phyloP scores from a whole-genome alignment of 2,113 vertebrate genomes.

The Rafetus swinhoei region DNA sequence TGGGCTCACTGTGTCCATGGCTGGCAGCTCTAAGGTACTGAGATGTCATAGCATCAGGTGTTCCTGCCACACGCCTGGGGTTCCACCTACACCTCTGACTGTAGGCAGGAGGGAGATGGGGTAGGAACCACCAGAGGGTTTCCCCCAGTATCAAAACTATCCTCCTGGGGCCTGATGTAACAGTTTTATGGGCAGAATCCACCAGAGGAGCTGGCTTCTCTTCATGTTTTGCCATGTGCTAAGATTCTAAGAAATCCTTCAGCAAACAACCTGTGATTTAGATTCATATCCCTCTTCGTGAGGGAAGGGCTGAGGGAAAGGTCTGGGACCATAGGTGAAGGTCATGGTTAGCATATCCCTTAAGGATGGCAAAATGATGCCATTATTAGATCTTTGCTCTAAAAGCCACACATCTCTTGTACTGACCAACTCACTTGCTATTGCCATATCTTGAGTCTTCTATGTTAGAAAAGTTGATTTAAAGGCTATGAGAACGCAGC shows the following conservation, averaged over 20 bases:
- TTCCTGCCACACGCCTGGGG: neutral
- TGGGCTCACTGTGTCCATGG: neutral
- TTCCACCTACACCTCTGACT: neutral
- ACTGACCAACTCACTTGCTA: neutral
- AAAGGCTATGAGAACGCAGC: neutral
- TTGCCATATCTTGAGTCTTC: neutral
- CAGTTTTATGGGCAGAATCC: neutral
- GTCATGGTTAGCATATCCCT: neutral
- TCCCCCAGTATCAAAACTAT: neutral
- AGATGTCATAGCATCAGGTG: neutral
- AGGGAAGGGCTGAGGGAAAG: neutral
- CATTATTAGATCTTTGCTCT: neutral
- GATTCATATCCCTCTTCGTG: neutral
- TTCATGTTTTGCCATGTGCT: neutral
- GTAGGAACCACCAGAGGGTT: neutral
- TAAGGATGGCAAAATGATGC: neutral
- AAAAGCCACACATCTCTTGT: neutral
- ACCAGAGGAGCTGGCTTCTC: neutral
- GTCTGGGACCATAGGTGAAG: neutral
- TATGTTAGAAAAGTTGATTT: neutral
- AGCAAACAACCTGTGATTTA: neutral
- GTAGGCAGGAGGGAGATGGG: neutral
- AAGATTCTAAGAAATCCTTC: neutral
- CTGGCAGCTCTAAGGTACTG: neutral
- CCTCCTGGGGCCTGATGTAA: neutral